Evolutionary conservation across 1,140 invertebrate genomes (phyloP).

Genomic region (Ladona fulva): DNA sequence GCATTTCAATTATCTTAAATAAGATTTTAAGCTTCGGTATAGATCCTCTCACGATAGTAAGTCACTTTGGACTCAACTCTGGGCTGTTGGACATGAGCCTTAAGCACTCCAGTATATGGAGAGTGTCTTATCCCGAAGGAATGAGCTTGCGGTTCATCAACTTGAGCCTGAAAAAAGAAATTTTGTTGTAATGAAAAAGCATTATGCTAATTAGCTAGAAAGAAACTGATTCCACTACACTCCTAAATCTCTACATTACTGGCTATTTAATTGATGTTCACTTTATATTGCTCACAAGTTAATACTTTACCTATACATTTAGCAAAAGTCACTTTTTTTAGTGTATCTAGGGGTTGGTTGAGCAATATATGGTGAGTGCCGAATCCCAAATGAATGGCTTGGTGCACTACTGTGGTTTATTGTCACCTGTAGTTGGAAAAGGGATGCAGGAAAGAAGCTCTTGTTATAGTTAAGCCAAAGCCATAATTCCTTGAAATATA

Average conservation of each 20-base stretch:
- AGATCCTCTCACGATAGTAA: neutral
- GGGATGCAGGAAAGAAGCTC: neutral
- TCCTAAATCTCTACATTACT: too few relatives aligned
- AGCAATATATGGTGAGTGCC: slow-evolving; percentile 68
- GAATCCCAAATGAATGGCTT: slow-evolving; percentile 74
- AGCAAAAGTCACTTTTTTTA: neutral
- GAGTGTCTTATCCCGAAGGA: slow-evolving; percentile 69
- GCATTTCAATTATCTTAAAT: neutral
- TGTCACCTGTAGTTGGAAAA: neutral
- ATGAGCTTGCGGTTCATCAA: slow-evolving; percentile 32
- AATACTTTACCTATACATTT: neutral
- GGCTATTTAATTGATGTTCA: neutral
- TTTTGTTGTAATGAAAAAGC: neutral
- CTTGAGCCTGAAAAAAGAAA: neutral
- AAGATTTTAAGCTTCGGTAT: neutral
- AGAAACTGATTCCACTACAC: too few relatives aligned
- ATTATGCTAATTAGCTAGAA: too few relatives aligned
- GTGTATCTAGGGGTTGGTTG: neutral
- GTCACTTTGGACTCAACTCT: neutral
- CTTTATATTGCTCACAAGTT: neutral
- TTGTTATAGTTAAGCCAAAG: neutral
- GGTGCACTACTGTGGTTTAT: slow-evolving; percentile 31
- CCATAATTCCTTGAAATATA: neutral
- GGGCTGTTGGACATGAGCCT: neutral
- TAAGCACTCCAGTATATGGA: slow-evolving; percentile 32